A percentile compares a stretch with the other conserved stretches of the same genome.
These are phyloP conservation scores for Eidolon dupreanum DNA, from an alignment of 2,797 vertebrate genomes.

Conservation along the genomic window DNA sequence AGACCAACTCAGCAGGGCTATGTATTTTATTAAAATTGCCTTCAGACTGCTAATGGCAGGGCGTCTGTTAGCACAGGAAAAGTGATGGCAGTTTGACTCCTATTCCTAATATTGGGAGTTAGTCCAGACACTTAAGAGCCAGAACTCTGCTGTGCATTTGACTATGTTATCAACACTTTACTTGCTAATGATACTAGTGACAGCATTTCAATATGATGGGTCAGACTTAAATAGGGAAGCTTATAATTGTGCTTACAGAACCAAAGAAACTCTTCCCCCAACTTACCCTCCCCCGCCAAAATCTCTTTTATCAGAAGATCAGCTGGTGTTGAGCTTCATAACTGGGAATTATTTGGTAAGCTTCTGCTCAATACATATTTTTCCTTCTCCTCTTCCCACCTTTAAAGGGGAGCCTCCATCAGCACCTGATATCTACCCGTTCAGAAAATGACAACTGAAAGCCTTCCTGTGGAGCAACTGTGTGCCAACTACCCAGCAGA, in stretches of 20 bases:
- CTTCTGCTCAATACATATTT: constrained; percentile 18
- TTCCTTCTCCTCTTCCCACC: background rate
- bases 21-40: constrained; percentile 87
- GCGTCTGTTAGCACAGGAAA: constrained; percentile 81
- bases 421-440: background rate
- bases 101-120: constrained; percentile 79
- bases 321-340: constrained; percentile 49
- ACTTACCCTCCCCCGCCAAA: no score
- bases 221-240: constrained; percentile 79
- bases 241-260: constrained; percentile 73
- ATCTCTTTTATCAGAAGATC: constrained; percentile 55
- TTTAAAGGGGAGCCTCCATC: constrained; percentile 34
- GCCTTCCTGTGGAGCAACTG: constrained; percentile 36
- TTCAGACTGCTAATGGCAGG: constrained; percentile 85
- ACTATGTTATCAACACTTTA: constrained; percentile 81
- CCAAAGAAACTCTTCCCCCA: constrained; percentile 30
- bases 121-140: constrained; percentile 83
- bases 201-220: constrained; percentile 78
- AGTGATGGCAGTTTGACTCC: constrained; percentile 81
- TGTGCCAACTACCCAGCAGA: constrained; percentile 72
- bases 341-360: constrained; percentile 45
- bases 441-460: constrained; percentile 62
- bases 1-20: constrained; percentile 85
- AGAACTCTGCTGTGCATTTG: constrained; percentile 82
- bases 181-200: constrained; percentile 80